These are phyloP conservation scores for Scylla paramamosain DNA, from an alignment of 1,140 invertebrate genomes.

Conservation along the genomic window DNA sequence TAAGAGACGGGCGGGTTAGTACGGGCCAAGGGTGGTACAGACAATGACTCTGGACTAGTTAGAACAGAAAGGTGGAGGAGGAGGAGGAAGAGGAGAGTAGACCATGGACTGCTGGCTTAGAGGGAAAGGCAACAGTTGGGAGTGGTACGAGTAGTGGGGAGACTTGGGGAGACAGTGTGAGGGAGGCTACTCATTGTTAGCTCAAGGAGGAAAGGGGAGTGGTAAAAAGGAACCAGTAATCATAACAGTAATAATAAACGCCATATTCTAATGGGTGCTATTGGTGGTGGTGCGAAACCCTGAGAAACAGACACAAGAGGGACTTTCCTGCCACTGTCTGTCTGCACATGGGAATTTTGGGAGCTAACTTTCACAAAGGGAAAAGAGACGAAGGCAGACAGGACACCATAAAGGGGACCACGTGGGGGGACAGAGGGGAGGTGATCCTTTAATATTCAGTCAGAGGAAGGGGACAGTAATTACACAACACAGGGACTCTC, in stretches of 20 bases:
- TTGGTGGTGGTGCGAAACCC: slow-evolving; percentile 1
- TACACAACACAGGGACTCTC: slow-evolving; percentile 10
- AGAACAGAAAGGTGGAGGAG: background rate
- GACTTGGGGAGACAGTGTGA: background rate
- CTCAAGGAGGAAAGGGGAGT: background rate
- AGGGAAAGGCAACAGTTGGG: background rate
- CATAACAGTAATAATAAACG: background rate
- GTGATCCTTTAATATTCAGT: slow-evolving; percentile 4
- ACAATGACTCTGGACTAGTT: slow-evolving; percentile 48
- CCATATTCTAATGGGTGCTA: slow-evolving; percentile 36
- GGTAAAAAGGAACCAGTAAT: background rate
- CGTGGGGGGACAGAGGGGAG: background rate
- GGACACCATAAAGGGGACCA: background rate
- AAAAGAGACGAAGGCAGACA: background rate
- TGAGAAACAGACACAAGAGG: background rate
- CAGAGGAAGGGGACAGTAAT: slow-evolving; percentile 9
- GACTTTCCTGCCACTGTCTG: background rate
- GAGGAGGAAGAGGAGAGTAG: too few species aligned
- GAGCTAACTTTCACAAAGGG: background rate
- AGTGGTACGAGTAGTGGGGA: background rate
- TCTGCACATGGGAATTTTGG: background rate
- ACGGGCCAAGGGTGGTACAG: slow-evolving; percentile 11
- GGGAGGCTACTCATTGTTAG: slow-evolving; percentile 9
- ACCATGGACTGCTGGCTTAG: slow-evolving; percentile 26
- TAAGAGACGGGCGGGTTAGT: slow-evolving; percentile 63